These are phyloP conservation scores for Cyclura pinguis DNA, from an alignment of 2,797 vertebrate genomes.

Conservation along the genomic window DNA sequence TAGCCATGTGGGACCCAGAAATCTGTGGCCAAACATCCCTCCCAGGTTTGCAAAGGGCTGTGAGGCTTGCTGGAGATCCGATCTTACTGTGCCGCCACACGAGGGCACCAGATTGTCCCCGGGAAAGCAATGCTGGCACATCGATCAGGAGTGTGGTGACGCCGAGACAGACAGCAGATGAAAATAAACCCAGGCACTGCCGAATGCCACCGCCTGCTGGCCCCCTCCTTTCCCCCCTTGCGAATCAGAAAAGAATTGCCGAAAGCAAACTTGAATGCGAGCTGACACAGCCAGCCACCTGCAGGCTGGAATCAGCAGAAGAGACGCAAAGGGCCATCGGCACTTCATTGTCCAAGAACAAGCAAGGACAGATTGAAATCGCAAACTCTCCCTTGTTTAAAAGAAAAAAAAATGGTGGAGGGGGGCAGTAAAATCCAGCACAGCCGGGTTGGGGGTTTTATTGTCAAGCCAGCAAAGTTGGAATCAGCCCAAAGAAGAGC, in stretches of 20 bases:
- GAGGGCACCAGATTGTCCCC: neutral
- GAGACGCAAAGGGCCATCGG: neutral
- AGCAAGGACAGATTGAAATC: conserved; percentile 45
- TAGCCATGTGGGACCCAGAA: neutral
- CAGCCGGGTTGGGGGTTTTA: neutral
- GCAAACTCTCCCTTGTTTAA: neutral
- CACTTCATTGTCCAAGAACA: conserved; percentile 45
- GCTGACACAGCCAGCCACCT: conserved; percentile 39
- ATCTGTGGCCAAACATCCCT: neutral
- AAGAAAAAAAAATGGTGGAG: neutral
- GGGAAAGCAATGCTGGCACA: neutral
- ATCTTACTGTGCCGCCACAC: neutral
- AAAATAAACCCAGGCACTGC: neutral
- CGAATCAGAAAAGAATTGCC: neutral
- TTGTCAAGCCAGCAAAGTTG: conserved; percentile 23
- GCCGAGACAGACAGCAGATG: neutral
- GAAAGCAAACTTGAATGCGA: neutral
- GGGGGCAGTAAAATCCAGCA: too few relatives aligned
- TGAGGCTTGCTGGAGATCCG: too few relatives aligned
- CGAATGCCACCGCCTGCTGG: neutral
- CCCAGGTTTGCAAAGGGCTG: neutral
- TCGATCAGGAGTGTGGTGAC: too few relatives aligned
- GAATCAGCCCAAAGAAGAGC: conserved; percentile 3
- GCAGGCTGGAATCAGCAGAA: conserved; percentile 30
- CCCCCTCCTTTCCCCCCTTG: neutral